These are phyloP conservation scores for Picus viridis DNA, from an alignment of 2,797 vertebrate genomes.

Conservation along the genomic window DNA sequence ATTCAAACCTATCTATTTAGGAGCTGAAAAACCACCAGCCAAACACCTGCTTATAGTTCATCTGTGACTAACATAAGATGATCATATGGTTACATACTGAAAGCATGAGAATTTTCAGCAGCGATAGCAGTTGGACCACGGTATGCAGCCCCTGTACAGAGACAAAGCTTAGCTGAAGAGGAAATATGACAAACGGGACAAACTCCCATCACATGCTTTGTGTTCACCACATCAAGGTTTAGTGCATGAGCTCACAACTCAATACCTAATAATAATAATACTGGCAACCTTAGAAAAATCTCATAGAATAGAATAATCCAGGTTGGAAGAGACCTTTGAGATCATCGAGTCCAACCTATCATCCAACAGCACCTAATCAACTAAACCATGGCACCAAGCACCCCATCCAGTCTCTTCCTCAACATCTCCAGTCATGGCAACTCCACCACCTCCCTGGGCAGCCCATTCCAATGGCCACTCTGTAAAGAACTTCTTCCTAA, in stretches of 20 bases:
- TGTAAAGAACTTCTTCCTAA: no score
- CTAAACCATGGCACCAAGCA: no score
- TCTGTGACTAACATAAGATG: not conserved
- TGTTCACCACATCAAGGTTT: not conserved
- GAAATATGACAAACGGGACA: not conserved
- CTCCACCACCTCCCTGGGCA: no score
- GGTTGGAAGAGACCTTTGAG: no score
- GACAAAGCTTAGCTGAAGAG: not conserved
- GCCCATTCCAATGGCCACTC: no score
- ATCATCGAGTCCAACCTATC: no score
- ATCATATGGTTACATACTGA: not conserved
- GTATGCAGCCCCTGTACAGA: not conserved
- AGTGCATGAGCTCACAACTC: not conserved
- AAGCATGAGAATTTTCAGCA: fast-evolving
- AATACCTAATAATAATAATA: not conserved
- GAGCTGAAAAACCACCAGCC: not conserved
- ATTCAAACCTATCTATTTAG: not conserved
- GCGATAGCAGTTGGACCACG: not conserved
- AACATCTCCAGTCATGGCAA: no score
- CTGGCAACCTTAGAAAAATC: not conserved
- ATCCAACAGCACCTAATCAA: no score
- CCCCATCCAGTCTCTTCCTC: no score
- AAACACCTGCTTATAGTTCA: not conserved
- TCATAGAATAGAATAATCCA: not conserved
- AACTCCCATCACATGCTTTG: not conserved